Conservation (phyloP, 2,888 invertebrate genomes). For the Syrista parreyssii region DNA sequence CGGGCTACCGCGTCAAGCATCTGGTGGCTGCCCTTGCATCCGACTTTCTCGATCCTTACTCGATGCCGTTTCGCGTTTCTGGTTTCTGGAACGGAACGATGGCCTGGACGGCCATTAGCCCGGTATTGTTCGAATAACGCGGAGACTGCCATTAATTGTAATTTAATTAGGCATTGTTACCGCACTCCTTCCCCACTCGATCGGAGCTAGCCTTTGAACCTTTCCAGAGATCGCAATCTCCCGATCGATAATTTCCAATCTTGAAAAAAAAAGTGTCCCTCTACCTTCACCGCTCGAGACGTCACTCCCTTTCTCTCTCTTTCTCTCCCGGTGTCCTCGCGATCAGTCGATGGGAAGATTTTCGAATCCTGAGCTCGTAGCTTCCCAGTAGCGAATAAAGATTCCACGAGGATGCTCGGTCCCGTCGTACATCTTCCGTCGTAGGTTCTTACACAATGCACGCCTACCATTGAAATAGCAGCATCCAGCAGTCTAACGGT, state of each 20-base stretch:
- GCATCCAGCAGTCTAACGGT: not conserved
- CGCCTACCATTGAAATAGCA: not conserved
- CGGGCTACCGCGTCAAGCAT: not conserved
- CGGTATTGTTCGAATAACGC: conserved; percentile 29
- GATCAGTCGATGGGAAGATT: not conserved
- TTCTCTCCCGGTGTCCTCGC: too few relatives aligned
- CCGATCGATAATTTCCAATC: not conserved
- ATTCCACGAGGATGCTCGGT: not conserved
- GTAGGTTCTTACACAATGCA: not conserved
- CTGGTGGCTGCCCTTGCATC: not conserved
- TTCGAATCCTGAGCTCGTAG: not conserved
- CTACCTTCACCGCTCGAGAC: not conserved
- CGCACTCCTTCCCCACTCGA: not conserved
- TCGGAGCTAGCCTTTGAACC: not conserved
- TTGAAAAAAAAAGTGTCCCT: not conserved
- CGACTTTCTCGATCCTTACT: conserved; percentile 3
- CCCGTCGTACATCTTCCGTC: not conserved
- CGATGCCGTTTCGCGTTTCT: not conserved
- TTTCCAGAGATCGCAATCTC: not conserved
- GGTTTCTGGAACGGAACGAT: conserved; percentile 7
- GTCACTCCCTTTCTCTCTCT: not conserved
- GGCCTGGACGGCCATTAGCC: conserved; percentile 3
- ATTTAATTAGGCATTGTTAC: conserved; percentile 51
- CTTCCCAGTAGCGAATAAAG: not conserved
- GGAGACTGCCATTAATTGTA: conserved; percentile 39